Evolutionary conservation across 2,888 invertebrate genomes (phyloP).

Genomic region (Hoplodrina ambigua): DNA sequence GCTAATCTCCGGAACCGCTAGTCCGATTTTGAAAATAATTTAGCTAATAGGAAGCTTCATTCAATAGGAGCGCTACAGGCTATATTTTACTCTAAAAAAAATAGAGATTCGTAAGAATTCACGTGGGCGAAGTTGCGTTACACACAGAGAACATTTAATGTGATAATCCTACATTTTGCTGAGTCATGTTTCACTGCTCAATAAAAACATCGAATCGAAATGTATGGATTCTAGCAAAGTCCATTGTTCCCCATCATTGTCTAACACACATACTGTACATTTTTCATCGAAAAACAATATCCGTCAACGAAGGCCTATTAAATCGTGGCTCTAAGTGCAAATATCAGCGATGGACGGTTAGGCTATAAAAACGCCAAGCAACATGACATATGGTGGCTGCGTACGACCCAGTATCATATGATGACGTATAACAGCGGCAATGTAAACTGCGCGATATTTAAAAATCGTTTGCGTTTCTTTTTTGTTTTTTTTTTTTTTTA

Average conservation of each 20-base stretch:
- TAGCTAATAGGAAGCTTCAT: no score
- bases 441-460: conserved; percentile 61
- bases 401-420: conserved; percentile 54
- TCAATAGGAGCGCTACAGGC: no score
- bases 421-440: conserved; percentile 61
- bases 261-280: conserved; percentile 50
- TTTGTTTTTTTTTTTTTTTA: conserved; percentile 50
- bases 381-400: conserved; percentile 65
- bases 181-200: conserved; percentile 39
- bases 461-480: conserved; percentile 42
- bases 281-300: conserved; percentile 62
- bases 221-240: conserved; percentile 38
- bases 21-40: no score
- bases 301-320: conserved; percentile 50
- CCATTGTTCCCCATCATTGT: conserved; percentile 49
- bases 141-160: no score
- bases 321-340: conserved; percentile 63
- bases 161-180: conserved; percentile 9
- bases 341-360: conserved; percentile 60
- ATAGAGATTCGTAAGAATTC: no score
- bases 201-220: conserved; percentile 43
- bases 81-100: no score
- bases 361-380: conserved; percentile 67
- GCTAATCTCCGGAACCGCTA: no score
- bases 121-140: no score